These are phyloP conservation scores for Eumacrocentrus americanus DNA, from an alignment of 2,888 invertebrate species.

Conservation along the genomic window DNA sequence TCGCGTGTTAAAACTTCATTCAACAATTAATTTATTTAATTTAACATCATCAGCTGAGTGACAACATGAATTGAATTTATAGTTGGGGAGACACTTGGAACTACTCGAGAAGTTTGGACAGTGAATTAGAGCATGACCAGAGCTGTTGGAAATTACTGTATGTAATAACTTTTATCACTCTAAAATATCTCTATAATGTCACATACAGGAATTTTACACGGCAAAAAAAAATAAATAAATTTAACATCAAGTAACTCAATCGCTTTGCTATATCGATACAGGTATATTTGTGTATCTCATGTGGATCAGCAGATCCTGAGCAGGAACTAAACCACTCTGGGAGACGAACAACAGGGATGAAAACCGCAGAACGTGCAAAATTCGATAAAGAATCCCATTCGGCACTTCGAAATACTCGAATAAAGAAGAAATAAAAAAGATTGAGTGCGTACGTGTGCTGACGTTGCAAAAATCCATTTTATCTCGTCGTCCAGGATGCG, in stretches of 20 bases:
- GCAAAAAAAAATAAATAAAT: background rate
- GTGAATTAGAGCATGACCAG: background rate
- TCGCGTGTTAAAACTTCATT: slow-evolving; percentile 2
- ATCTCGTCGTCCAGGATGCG: background rate
- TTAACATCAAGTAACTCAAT: background rate
- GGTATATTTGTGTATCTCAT: background rate
- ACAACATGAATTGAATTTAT: slow-evolving; percentile 6
- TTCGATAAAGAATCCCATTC: slow-evolving; percentile 17
- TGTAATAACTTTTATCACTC: slow-evolving; percentile 13
- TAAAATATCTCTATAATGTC: background rate
- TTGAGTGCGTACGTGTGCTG: background rate
- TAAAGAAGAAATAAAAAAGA: background rate
- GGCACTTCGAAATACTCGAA: slow-evolving; percentile 2
- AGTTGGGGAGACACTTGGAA: slow-evolving; percentile 1
- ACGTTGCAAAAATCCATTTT: background rate
- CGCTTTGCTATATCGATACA: background rate
- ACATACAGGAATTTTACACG: background rate
- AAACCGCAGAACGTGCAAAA: slow-evolving; percentile 4
- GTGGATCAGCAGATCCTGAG: slow-evolving; percentile 1
- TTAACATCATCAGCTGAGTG: background rate
- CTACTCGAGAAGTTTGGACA: background rate
- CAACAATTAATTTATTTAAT: slow-evolving; percentile 14
- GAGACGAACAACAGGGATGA: background rate
- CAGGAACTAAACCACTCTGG: background rate
- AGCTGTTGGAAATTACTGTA: background rate